Percentiles rank a stretch among this genome's conserved stretches.
phyloP scores from a whole-genome alignment of 2,797 vertebrate genomes.

The Myripristis murdjan region DNA sequence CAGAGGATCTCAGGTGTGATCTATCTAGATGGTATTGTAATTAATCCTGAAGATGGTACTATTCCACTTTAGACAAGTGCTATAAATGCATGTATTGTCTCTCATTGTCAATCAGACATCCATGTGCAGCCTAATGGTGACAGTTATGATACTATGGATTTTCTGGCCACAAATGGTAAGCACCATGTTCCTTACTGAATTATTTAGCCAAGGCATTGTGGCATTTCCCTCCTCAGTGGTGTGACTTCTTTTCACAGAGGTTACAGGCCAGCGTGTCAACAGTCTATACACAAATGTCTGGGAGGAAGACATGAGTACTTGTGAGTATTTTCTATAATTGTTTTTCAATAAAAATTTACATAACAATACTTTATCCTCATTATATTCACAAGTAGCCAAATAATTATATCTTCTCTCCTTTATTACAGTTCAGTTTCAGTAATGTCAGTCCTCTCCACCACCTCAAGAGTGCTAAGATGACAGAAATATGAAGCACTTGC shows the following conservation, averaged over 20 bases:
- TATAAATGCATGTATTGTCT: background rate
- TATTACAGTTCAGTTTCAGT: conserved; percentile 51
- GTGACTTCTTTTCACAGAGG: conserved; percentile 21
- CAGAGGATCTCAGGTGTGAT: conserved; percentile 44
- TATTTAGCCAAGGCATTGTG: background rate
- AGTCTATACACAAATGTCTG: background rate
- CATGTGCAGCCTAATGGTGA: accelerated
- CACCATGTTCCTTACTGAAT: background rate
- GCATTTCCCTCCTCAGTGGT: background rate
- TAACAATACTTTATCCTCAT: background rate
- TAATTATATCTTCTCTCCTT: conserved; percentile 13
- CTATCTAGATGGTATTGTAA: background rate
- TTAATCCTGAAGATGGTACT: background rate
- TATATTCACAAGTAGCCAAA: background rate
- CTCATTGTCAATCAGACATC: conserved; percentile 22
- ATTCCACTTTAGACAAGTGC: background rate
- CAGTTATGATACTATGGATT: conserved; percentile 12
- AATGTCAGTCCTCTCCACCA: background rate
- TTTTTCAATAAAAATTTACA: background rate
- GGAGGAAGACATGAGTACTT: conserved; percentile 21
- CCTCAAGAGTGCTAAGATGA: conserved; percentile 30
- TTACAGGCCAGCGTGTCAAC: background rate
- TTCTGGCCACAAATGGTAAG: conserved; percentile 19
- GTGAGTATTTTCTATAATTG: conserved; percentile 39
- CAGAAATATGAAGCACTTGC: background rate